Percentiles rank a stretch among this genome's conserved stretches.
phyloP scores from a whole-genome alignment of 2,797 vertebrate genomes.

The Gallinago nigripennis region DNA sequence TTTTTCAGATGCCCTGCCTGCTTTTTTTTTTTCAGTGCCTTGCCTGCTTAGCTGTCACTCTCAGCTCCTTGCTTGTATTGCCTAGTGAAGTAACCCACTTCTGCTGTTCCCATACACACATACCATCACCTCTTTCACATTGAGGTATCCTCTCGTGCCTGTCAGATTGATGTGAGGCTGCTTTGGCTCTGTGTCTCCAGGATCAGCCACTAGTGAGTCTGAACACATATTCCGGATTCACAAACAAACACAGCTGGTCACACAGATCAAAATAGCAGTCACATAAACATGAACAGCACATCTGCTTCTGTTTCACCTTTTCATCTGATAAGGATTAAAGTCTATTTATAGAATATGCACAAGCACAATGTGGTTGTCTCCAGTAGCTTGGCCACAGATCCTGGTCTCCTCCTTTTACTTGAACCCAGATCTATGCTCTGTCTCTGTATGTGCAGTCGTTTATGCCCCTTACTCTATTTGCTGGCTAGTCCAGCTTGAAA shows the following conservation, averaged over 20 bases:
- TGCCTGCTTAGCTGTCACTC: not conserved
- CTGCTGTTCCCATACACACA: not conserved
- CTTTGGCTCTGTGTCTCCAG: not conserved
- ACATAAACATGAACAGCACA: not conserved
- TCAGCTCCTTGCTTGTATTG: not conserved
- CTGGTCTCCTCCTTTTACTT: not conserved
- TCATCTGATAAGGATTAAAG: not conserved
- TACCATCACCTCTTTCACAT: not conserved
- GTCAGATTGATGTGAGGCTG: not conserved
- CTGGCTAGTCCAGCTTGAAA: not conserved
- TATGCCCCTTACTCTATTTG: not conserved
- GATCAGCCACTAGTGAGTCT: not conserved
- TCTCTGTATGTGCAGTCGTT: not conserved
- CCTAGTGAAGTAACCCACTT: not conserved
- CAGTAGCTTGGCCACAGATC: not conserved
- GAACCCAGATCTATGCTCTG: not conserved
- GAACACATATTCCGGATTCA: not conserved
- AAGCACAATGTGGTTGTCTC: not conserved
- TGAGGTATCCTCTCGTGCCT: not conserved
- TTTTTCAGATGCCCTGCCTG: not conserved
- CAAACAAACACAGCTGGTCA: slow-evolving; percentile 4
- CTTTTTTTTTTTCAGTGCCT: not conserved
- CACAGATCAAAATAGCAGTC: not conserved
- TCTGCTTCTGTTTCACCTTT: not conserved
- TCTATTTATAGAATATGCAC: not conserved